Base-by-base conservation (phyloP, 92 coral and sea anemone species). In the Blastomussa wellsi region DNA sequence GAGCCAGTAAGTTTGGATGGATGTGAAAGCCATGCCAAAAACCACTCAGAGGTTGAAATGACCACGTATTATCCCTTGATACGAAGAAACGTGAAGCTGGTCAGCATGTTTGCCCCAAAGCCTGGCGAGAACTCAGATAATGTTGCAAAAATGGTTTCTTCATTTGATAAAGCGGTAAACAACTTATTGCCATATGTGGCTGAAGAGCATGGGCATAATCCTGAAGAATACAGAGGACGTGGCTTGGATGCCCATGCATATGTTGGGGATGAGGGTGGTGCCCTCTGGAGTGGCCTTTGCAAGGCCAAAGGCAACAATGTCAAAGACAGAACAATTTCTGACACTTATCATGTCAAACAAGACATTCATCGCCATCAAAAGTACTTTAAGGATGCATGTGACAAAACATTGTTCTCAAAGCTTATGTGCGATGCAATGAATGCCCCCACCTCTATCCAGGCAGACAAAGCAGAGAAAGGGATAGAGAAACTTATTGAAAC, bases 51-150 rank as follows among this genome's bases (percentile, higher is more conserved):
- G 44, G 22, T 82, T 17, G 88, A 90, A 42, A 77, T 90, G 88
- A 82, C 90, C n/a, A 90, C 93, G 0, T 82, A 90, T 88, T 26
- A 41, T 59, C 90, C 93, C 11, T 2, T 71, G 11, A 17, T 91
- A 19, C 28, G 91, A 22, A 39, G 89, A 0, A 91, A 91, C 47
- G 87, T 91, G 8, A 91, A 91, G 39, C 62, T 88, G 9, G 85
- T 88, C 1, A 86, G 84, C 20, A 81, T 89, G 66, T 87, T 82
- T 69, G 48, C 49, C 0, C 76, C 89, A 2, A 82, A 87, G 42
- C 91, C 83, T 9, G 88, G 93, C 3, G 91, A 90, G 77, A 87
- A 90, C 29, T 80, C 91, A 3, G 81, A n/a, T n/a, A n/a, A 81
- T 33, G 88, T 86, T 4, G 29, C 59, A 44, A 78, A 32, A 67